Percentiles rank a stretch among this genome's conserved stretches.
phyloP scores from a whole-genome alignment of 2,888 invertebrate species.

The Zeuzera pyrina region DNA sequence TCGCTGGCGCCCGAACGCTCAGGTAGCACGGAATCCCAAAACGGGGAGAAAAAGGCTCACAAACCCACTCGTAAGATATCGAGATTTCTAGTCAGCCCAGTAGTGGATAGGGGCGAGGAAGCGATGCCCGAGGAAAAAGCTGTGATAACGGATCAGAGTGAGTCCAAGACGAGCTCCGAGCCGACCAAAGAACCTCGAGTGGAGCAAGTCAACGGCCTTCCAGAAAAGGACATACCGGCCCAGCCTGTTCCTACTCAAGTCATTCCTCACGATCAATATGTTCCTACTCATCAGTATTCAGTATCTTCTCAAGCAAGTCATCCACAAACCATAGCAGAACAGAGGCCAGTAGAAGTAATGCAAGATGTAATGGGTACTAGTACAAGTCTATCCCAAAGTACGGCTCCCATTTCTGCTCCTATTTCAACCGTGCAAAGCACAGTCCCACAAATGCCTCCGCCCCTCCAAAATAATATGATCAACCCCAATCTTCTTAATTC shows the following conservation, averaged over 20 bases:
- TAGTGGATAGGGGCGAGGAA: slow-evolving; percentile 71
- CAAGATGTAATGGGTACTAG: slow-evolving; percentile 11
- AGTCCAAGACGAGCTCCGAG: slow-evolving; percentile 18
- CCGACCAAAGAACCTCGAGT: slow-evolving; percentile 21
- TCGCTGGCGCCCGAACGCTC: slow-evolving; percentile 48
- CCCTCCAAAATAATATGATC: slow-evolving; percentile 1
- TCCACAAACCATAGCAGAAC: slow-evolving; percentile 26
- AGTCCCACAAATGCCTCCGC: slow-evolving; percentile 13
- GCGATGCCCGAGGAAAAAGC: slow-evolving; percentile 46
- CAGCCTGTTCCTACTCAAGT: not conserved
- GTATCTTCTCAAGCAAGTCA: slow-evolving; percentile 28
- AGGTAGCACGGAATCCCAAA: slow-evolving; percentile 48
- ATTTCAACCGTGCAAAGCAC: slow-evolving; percentile 19
- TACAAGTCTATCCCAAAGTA: slow-evolving; percentile 8
- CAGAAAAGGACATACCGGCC: slow-evolving; percentile 25
- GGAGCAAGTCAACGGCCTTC: slow-evolving; percentile 34
- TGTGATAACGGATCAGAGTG: slow-evolving; percentile 47
- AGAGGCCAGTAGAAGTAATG: no score
- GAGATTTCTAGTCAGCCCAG: slow-evolving; percentile 86
- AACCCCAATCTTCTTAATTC: slow-evolving; percentile 24
- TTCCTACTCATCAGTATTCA: slow-evolving; percentile 53
- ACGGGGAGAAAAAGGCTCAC: slow-evolving; percentile 54
- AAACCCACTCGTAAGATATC: slow-evolving; percentile 82
- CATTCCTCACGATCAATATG: slow-evolving; percentile 18
- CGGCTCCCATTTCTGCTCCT: slow-evolving; percentile 12